phyloP scores from a whole-genome alignment of 2,113 vertebrate species.

The Cyprinodon variegatus region DNA sequence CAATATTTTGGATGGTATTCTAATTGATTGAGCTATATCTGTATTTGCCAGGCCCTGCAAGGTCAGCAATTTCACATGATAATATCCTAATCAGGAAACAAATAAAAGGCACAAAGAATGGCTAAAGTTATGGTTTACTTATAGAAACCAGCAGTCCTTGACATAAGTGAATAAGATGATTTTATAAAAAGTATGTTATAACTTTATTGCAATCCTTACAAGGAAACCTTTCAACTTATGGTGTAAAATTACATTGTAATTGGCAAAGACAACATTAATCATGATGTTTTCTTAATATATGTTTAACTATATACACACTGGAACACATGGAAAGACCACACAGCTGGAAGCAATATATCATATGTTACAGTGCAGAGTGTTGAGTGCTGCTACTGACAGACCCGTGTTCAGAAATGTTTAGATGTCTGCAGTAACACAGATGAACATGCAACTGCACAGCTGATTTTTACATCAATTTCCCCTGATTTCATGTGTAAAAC shows the following conservation, averaged over 20 bases:
- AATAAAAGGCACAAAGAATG: conserved; percentile 1
- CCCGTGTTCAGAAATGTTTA: conserved; percentile 24
- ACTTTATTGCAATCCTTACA: conserved; percentile 19
- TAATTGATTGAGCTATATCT: neutral
- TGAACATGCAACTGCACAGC: conserved; percentile 16
- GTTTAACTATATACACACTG: conserved; percentile 3
- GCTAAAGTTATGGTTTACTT: conserved; percentile 30
- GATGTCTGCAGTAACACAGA: conserved; percentile 40
- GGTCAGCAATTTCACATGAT: too few relatives aligned
- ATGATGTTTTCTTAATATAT: conserved; percentile 20
- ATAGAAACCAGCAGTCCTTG: conserved; percentile 35
- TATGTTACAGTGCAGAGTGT: conserved; percentile 39
- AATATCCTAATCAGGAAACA: neutral
- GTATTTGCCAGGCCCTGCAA: neutral
- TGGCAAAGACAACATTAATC: neutral
- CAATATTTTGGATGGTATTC: neutral
- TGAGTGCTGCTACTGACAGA: conserved; percentile 59
- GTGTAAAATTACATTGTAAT: neutral
- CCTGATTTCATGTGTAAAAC: conserved; percentile 22
- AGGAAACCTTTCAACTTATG: neutral
- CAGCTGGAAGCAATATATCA: conserved; percentile 62
- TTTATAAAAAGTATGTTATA: conserved; percentile 14
- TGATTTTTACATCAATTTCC: conserved; percentile 29
- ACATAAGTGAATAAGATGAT: conserved; percentile 26
- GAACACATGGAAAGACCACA: conserved; percentile 27